phyloP scores from a whole-genome alignment of 2,797 vertebrate genomes.

The Halcyon chelicuti region DNA sequence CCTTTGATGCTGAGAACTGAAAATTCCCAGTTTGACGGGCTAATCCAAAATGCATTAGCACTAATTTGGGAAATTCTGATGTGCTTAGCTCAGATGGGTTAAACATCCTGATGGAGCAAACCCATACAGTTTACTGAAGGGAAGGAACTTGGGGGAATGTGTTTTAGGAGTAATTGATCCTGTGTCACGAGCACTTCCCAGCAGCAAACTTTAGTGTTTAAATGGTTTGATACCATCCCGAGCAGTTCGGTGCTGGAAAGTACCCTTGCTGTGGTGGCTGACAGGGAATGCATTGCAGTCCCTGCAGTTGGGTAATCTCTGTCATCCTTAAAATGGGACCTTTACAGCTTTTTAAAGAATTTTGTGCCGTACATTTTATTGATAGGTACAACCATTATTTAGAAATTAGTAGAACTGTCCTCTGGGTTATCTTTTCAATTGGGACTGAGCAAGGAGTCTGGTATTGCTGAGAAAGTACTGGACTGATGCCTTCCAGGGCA shows the following conservation, averaged over 20 bases:
- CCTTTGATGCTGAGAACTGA: constrained; percentile 40
- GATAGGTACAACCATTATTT: not conserved
- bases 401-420: not conserved
- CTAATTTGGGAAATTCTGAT: constrained; percentile 24
- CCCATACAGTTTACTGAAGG: not conserved
- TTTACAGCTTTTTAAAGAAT: not conserved
- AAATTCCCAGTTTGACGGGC: constrained; percentile 34
- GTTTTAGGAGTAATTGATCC: not conserved
- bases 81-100: not conserved
- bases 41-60: constrained; percentile 51
- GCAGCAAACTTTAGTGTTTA: not conserved
- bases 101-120: not conserved
- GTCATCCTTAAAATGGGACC: not conserved
- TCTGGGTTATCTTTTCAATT: not conserved
- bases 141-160: not conserved
- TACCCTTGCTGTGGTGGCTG: not conserved
- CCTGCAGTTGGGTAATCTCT: not conserved
- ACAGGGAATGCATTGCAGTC: constrained; percentile 21
- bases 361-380: not conserved
- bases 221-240: not conserved
- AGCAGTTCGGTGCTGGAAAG: not conserved
- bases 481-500: not conserved
- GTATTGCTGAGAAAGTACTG: not conserved
- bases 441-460: not conserved
- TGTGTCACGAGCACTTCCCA: not conserved